phyloP scores from a whole-genome alignment of 2,888 invertebrate species.

The Mythimna loreyi region DNA sequence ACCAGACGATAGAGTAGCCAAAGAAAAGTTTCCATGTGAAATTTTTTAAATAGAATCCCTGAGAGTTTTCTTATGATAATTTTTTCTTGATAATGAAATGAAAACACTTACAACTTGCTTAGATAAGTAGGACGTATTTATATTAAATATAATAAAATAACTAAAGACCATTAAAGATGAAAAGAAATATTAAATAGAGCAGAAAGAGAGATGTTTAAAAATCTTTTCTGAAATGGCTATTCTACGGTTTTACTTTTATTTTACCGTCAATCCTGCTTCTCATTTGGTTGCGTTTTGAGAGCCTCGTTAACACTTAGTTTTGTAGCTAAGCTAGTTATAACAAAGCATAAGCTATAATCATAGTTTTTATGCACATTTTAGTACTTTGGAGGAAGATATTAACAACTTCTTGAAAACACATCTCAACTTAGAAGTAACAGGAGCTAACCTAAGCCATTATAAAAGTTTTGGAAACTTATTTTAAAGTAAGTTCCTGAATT shows the following conservation, averaged over 20 bases:
- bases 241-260: neutral
- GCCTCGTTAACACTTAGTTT: neutral
- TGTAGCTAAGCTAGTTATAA: neutral
- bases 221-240: neutral
- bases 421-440: neutral
- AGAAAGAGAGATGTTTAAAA: neutral
- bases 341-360: too few species aligned
- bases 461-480: too few species aligned
- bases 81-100: constrained; percentile 21
- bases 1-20: neutral
- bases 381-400: neutral
- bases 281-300: neutral
- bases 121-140: neutral
- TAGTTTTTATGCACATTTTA: neutral
- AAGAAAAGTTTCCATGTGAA: neutral
- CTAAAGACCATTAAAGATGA: neutral
- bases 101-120: neutral
- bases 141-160: constrained; percentile 2
- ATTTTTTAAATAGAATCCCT: neutral
- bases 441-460: too few species aligned
- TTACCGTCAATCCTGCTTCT: neutral
- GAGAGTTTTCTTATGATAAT: neutral
- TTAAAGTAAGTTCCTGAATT: too few species aligned
- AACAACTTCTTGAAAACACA: neutral
- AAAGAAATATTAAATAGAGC: neutral